Evolutionary conservation across 2,888 invertebrate genomes (phyloP).

Genomic region (Idaea dimidiata): DNA sequence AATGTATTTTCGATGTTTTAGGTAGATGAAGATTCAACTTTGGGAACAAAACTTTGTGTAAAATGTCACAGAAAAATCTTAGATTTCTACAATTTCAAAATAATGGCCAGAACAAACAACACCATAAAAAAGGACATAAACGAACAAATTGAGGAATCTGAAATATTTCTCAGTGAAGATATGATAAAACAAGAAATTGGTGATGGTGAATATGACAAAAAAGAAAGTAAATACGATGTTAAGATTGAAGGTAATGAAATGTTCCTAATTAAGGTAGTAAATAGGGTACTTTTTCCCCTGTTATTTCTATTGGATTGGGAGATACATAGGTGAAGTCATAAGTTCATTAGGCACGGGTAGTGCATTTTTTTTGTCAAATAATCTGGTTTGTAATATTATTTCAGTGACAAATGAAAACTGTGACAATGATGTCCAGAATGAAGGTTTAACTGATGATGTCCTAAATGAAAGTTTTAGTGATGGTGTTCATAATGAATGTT

Average conservation of each 20-base stretch:
- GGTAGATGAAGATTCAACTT: slow-evolving; percentile 43
- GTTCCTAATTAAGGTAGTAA: not conserved
- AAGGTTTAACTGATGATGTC: too few relatives aligned
- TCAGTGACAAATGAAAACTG: too few relatives aligned
- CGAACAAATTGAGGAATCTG: not conserved
- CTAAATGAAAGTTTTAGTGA: too few relatives aligned
- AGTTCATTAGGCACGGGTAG: too few relatives aligned
- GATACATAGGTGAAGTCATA: too few relatives aligned
- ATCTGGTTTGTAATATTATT: too few relatives aligned
- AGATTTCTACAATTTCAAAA: slow-evolving; percentile 58
- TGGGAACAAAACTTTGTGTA: slow-evolving; percentile 53
- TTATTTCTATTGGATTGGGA: too few relatives aligned
- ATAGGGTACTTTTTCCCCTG: too few relatives aligned
- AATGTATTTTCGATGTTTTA: slow-evolving; percentile 27
- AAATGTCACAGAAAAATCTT: slow-evolving; percentile 57
- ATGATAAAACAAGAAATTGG: slow-evolving; percentile 19
- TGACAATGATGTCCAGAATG: too few relatives aligned
- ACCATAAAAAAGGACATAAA: slow-evolving; percentile 4
- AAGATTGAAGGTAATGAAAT: not conserved
- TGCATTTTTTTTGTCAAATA: too few relatives aligned
- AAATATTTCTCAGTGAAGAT: slow-evolving; percentile 15
- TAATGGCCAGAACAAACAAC: slow-evolving; percentile 53
- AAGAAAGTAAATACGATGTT: not conserved
- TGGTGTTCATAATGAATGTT: too few relatives aligned
- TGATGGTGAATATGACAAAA: slow-evolving; percentile 9